Percentiles rank a stretch among this genome's conserved stretches.
Conservation (phyloP, 2,113 vertebrate species). For the Pundamilia nyererei region DNA sequence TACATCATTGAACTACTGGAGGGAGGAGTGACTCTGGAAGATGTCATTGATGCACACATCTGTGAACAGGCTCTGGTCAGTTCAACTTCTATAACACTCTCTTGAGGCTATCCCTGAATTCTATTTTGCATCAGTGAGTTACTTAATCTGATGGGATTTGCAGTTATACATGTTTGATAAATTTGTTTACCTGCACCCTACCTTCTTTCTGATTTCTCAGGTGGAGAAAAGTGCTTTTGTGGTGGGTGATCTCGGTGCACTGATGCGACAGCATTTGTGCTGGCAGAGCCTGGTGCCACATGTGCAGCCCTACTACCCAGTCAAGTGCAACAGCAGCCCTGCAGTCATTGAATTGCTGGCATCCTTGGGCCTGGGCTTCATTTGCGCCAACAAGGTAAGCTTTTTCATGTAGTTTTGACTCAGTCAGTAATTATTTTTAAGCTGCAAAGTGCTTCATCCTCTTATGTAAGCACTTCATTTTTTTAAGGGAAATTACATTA, state of each 20-base stretch:
- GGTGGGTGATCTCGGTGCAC: conserved; percentile 90
- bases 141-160: not conserved
- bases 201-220: conserved; percentile 53
- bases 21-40: conserved; percentile 85
- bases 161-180: not conserved
- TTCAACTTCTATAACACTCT: not conserved
- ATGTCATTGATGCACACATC: conserved; percentile 93
- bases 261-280: conserved; percentile 85
- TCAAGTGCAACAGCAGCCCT: conserved; percentile 88
- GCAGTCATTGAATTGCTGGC: conserved; percentile 89
- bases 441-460: not conserved
- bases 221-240: conserved; percentile 91
- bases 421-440: not conserved
- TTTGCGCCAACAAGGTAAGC: conserved; percentile 93
- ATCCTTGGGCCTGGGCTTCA: conserved; percentile 88
- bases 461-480: not conserved
- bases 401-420: not conserved
- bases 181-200: not conserved
- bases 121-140: not conserved
- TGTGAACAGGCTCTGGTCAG: conserved; percentile 91
- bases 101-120: not conserved
- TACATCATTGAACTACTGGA: conserved; percentile 91
- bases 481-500: conserved; percentile 3
- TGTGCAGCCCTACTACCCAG: conserved; percentile 89
- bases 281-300: conserved; percentile 84